Conservation (phyloP, 2,888 invertebrate species). For the Bombylius major region DNA sequence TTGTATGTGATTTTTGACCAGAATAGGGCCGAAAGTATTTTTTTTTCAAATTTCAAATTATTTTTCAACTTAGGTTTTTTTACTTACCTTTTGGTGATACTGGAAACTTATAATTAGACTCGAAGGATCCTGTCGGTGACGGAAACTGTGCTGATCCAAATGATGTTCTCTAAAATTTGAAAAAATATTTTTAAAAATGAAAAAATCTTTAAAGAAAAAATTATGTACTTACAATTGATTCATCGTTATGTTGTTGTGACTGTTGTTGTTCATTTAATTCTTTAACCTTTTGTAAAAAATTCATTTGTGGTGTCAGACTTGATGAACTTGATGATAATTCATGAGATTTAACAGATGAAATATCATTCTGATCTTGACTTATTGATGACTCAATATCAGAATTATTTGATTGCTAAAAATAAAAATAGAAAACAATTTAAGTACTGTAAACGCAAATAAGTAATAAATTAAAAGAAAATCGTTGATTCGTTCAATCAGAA, state of each 20-base stretch:
- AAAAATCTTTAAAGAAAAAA: no score
- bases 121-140: conserved; percentile 24
- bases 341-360: conserved; percentile 43
- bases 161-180: background rate
- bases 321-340: conserved; percentile 44
- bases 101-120: conserved; percentile 41
- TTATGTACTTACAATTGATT: no score
- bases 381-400: conserved; percentile 30
- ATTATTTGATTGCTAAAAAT: conserved; percentile 31
- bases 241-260: conserved; percentile 24
- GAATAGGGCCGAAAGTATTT: no score
- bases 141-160: conserved; percentile 22
- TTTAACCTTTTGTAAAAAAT: conserved; percentile 40
- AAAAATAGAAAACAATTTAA: background rate
- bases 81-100: conserved; percentile 42
- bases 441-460: background rate
- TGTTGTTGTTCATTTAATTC: conserved; percentile 32
- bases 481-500: background rate
- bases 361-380: conserved; percentile 31
- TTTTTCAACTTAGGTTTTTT: no score
- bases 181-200: no score
- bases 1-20: no score
- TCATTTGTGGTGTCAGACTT: conserved; percentile 40
- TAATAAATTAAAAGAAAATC: background rate
- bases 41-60: no score